Percentiles rank a stretch among this genome's conserved stretches.
These are phyloP conservation scores for Drosophila prostipennis DNA, from an alignment of 2,888 invertebrate species.

Conservation along the genomic window DNA sequence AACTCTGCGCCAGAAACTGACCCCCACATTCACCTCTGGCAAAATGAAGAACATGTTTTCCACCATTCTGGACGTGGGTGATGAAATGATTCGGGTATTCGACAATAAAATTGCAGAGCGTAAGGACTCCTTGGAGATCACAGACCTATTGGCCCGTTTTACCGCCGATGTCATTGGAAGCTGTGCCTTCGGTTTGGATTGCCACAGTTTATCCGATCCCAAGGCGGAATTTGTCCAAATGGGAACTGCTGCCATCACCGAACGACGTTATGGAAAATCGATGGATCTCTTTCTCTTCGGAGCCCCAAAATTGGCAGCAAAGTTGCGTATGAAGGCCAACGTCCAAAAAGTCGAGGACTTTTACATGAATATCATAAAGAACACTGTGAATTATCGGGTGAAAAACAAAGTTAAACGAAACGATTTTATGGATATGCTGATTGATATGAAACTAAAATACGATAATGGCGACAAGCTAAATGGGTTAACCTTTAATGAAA, in stretches of 20 bases:
- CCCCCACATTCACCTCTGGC: conserved; percentile 81
- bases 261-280: conserved; percentile 51
- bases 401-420: conserved; percentile 84
- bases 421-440: conserved; percentile 86
- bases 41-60: conserved; percentile 83
- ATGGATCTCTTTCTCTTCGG: conserved; percentile 31
- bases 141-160: conserved; percentile 83
- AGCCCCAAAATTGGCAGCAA: conserved; percentile 58
- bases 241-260: conserved; percentile 61
- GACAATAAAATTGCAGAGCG: conserved; percentile 22
- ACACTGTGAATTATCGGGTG: conserved; percentile 62
- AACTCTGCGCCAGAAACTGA: conserved; percentile 77
- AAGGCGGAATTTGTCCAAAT: conserved; percentile 82
- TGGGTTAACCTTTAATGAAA: conserved; percentile 51
- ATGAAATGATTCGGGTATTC: conserved; percentile 54
- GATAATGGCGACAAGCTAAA: conserved; percentile 66
- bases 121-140: conserved; percentile 81
- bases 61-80: conserved; percentile 60
- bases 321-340: conserved; percentile 58
- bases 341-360: conserved; percentile 82
- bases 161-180: conserved; percentile 85
- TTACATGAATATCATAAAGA: conserved; percentile 81
- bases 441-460: conserved; percentile 55
- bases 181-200: conserved; percentile 85
- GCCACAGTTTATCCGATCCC: conserved; percentile 83